Base-by-base conservation (phyloP, 2,888 invertebrate species). In the Orchesellides sinensis region DNA sequence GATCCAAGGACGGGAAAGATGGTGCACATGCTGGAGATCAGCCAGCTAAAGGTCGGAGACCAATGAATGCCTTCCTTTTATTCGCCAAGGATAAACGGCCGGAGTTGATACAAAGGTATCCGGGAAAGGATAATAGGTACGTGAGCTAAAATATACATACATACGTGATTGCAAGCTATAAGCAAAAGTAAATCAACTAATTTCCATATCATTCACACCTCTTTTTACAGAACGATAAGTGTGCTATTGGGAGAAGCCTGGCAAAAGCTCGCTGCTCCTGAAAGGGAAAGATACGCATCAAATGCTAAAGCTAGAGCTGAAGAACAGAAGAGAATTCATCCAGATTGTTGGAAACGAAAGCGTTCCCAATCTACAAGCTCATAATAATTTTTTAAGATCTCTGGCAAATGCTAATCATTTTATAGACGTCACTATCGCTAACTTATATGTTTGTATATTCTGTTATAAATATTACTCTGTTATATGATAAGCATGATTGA, bases 41-140 rank as follows among this genome's bases (percentile, higher is more conserved):
- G 25, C 81, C 81, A 54, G 81, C 83, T 8, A 88, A 87, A 68
- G 88, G 88, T 35, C 84, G 88, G 17, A 40, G 88, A 49, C 92
- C 92, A n/a, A 92, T 92, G 91, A 92, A 92, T 88, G 91, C 91
- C 0, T 92, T 92, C 88, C 90, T 92, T 90, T 88, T 92, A 73
- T 92, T 91, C 89, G 92, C 92, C 21, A 91, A 92, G 87, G 90
- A 90, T 65, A 90, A 90, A 83, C 88, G 92, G 17, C 89, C 91
- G 8, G 90, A 90, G 83, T 90, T 91, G 56, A 91, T 91, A 45
- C 91, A 91, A 84, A 89, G 89, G 84, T 90, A 90, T 88, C 92
- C 92, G 40, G 91, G 91, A 14, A 91, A 91, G 87, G 92, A 92
- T 85, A 92, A 92, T 88, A 90, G 92, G 92, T 91, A 87, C n/a